Percentiles rank a stretch among this genome's conserved stretches.
Conservation (phyloP, 2,113 vertebrate genomes). For the Pristiophorus japonicus region DNA sequence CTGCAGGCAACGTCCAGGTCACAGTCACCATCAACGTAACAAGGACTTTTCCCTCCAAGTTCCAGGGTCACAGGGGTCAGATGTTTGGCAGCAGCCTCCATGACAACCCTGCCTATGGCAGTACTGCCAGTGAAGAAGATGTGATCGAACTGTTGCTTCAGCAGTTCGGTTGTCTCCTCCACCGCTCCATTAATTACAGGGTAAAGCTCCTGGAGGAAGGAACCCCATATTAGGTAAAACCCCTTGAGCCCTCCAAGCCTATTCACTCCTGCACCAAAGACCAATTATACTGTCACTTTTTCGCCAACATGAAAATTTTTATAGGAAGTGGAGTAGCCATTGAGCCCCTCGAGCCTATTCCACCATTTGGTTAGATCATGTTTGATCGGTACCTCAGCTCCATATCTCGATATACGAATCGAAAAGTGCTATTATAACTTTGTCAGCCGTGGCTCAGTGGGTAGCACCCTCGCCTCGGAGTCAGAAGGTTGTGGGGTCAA, state of each 20-base stretch:
- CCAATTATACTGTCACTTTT: neutral
- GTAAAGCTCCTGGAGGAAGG: constrained; percentile 67
- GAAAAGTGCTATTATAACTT: too few relatives aligned
- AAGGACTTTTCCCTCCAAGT: constrained; percentile 87
- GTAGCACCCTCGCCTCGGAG: too few relatives aligned
- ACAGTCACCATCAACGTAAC: constrained; percentile 80
- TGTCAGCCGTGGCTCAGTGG: too few relatives aligned
- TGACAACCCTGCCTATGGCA: constrained; percentile 68
- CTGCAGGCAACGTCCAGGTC: constrained; percentile 71
- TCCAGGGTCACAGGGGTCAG: constrained; percentile 87
- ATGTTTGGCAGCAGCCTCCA: constrained; percentile 75
- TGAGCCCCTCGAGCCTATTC: too few relatives aligned
- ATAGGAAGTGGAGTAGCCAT: neutral
- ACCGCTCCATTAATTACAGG: constrained; percentile 69
- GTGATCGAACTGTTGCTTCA: constrained; percentile 75
- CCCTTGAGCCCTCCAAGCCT: too few relatives aligned
- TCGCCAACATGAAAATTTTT: neutral
- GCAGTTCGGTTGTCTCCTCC: constrained; percentile 72
- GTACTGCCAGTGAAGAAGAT: constrained; percentile 77
- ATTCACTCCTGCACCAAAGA: neutral
- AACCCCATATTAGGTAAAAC: too few relatives aligned
- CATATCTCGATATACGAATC: too few relatives aligned
- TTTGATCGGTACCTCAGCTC: neutral
- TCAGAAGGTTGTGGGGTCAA: too few relatives aligned
- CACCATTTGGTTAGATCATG: too few relatives aligned